Evolutionary conservation across 2,797 vertebrate genomes (phyloP), one percentile per base, ranked within the genome.

Genomic region (Gobio occitaniae): DNA sequence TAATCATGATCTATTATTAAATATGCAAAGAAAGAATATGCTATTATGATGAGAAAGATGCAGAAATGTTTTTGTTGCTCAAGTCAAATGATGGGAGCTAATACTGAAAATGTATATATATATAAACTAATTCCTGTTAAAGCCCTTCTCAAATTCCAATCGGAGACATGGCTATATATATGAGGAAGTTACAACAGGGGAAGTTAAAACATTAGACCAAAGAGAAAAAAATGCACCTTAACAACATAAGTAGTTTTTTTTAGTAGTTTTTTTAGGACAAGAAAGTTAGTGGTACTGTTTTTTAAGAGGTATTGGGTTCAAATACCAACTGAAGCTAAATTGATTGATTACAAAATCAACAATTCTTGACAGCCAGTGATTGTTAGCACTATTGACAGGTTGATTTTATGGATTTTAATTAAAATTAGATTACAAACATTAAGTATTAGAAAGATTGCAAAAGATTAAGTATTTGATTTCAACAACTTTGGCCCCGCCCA

Each of bases 1-100:
- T 65, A 76, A 83, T 83, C 47, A 76, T 5, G 32, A 59, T 21
- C 6, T 48, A 65, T 83, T 83, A 68, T 32, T 68, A 54, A 77
- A 77, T 71, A 74, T 74, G 69, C 41, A 38, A 68, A 44, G 10
- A 29, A 77, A 54, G 19, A 17, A 11, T 65, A 48, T 52, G 47
- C 71, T 83, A 6, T 15, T 17, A 13, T 7, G 16, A 77, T 29
- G n/a, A 72, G 61, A 68, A 50, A 52, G 19, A 38, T 38, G 44
- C 16, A 63, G 19, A 50, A 41, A n/a, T 9, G 5, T 36, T 36
- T 47, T 25, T 12, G 3, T 44, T 11, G n/a, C n/a, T 48, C 10
- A 72, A 59, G 10, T 59, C 17, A 71, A 72, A 36, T 61, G 48
- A 59, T 6, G 7, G 38, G 52, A 70, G 10, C n/a, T 80, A 52